These are phyloP conservation scores for Strigamia crassipes DNA, from an alignment of 2,888 invertebrate species.

Conservation along the genomic window DNA sequence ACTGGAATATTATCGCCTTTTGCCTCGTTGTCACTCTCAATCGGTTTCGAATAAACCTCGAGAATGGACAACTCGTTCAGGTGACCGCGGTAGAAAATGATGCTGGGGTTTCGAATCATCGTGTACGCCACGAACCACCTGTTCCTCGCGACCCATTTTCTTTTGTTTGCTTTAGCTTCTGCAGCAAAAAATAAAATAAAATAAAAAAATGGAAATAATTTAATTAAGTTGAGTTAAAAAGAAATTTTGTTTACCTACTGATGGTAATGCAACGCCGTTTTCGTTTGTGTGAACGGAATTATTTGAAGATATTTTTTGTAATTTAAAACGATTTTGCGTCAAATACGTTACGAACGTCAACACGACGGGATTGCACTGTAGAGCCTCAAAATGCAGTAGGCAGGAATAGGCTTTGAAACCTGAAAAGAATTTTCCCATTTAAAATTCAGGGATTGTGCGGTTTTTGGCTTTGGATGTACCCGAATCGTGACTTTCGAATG, in stretches of 20 bases:
- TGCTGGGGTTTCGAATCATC: neutral
- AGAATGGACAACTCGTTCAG: neutral
- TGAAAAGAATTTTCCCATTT: too few species aligned
- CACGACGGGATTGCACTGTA: neutral
- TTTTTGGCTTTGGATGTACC: neutral
- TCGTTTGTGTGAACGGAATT: too few species aligned
- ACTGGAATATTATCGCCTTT: too few species aligned
- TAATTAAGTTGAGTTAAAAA: neutral
- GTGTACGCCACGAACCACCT: neutral
- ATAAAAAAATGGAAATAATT: too few species aligned
- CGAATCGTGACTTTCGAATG: neutral
- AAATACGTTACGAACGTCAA: neutral
- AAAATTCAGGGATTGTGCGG: too few species aligned
- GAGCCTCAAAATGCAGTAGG: slow-evolving; percentile 14
- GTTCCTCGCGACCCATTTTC: neutral
- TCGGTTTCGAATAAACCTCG: neutral
- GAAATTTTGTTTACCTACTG: neutral
- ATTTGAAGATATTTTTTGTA: too few species aligned
- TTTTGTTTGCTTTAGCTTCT: neutral
- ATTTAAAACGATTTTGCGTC: too few species aligned
- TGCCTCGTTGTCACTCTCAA: too few species aligned
- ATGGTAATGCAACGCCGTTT: neutral
- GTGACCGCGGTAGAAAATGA: neutral
- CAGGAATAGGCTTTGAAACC: slow-evolving; percentile 36
- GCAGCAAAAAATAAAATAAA: neutral